These are phyloP conservation scores for Leucosticte australis DNA, from an alignment of 2,113 vertebrate species.

Conservation along the genomic window DNA sequence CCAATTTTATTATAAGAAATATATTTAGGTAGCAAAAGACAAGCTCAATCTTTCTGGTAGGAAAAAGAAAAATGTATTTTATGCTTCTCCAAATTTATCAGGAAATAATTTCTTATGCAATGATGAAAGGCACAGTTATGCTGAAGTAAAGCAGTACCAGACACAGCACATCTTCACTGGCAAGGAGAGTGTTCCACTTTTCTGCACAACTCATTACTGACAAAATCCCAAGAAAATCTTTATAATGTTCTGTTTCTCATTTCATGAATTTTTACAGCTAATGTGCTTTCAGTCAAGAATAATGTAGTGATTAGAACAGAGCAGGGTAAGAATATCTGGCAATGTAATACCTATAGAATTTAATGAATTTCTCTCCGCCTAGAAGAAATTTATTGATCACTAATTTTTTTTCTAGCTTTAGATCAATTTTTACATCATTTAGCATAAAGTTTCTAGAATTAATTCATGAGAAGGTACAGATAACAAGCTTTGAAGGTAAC, in stretches of 20 bases:
- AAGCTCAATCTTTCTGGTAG: not conserved
- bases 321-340: constrained; percentile 57
- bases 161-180: constrained; percentile 53
- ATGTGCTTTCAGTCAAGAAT: constrained; percentile 74
- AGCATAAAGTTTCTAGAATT: constrained; percentile 61
- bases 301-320: constrained; percentile 70
- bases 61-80: not conserved
- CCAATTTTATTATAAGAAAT: not conserved
- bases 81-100: constrained; percentile 9
- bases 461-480: constrained; percentile 58
- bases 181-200: constrained; percentile 59
- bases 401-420: constrained; percentile 63
- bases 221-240: constrained; percentile 73
- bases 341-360: constrained; percentile 57
- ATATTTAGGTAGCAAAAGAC: not conserved
- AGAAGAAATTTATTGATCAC: constrained; percentile 74
- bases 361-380: constrained; percentile 69
- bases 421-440: constrained; percentile 71
- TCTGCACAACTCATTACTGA: constrained; percentile 73
- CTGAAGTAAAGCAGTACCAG: constrained; percentile 63
- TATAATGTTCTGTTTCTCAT: constrained; percentile 71
- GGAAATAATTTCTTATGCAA: constrained; percentile 52
- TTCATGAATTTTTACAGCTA: constrained; percentile 77
- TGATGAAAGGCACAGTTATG: constrained; percentile 17
- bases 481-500: constrained; percentile 71